These are phyloP conservation scores for Callithrix jacchus DNA, from an alignment of 2,113 vertebrate species.

Conservation along the genomic window DNA sequence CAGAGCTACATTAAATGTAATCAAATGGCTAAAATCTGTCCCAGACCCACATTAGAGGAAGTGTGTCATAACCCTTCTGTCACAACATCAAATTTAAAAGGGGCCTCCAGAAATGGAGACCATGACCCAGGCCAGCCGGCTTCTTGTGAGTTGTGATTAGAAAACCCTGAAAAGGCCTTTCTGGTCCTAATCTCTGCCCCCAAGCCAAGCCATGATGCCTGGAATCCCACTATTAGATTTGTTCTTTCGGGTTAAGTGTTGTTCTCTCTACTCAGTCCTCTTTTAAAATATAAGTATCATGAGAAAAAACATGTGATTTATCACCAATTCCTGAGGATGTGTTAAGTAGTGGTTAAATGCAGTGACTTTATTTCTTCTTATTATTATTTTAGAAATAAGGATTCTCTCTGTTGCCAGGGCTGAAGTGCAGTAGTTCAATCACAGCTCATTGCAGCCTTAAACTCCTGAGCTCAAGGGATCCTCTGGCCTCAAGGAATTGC, in stretches of 20 bases:
- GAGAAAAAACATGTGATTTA: background rate
- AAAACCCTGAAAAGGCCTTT: background rate
- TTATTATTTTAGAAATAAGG: too few species aligned
- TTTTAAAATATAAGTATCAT: background rate
- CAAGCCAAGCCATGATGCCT: background rate
- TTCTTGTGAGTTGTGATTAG: background rate
- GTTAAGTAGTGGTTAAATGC: too few species aligned
- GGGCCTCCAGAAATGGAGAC: slow-evolving; percentile 25
- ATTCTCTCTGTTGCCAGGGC: too few species aligned
- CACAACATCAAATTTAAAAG: slow-evolving; percentile 24
- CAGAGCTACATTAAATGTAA: background rate
- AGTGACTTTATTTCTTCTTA: too few species aligned
- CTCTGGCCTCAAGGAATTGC: too few species aligned
- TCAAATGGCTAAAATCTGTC: background rate
- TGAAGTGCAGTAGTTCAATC: too few species aligned
- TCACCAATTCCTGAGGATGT: background rate
- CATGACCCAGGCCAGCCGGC: background rate
- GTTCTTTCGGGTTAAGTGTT: background rate
- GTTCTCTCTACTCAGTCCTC: background rate
- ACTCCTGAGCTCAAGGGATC: too few species aligned
- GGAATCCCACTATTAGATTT: too few species aligned
- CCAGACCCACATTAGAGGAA: slow-evolving; percentile 39
- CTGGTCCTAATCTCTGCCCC: background rate
- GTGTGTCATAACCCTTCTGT: background rate
- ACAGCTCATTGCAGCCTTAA: too few species aligned